A percentile compares a stretch with the other conserved stretches of the same genome.
These are phyloP conservation scores for Porphyrio hochstetteri DNA, from an alignment of 2,113 vertebrate genomes.

Conservation along the genomic window DNA sequence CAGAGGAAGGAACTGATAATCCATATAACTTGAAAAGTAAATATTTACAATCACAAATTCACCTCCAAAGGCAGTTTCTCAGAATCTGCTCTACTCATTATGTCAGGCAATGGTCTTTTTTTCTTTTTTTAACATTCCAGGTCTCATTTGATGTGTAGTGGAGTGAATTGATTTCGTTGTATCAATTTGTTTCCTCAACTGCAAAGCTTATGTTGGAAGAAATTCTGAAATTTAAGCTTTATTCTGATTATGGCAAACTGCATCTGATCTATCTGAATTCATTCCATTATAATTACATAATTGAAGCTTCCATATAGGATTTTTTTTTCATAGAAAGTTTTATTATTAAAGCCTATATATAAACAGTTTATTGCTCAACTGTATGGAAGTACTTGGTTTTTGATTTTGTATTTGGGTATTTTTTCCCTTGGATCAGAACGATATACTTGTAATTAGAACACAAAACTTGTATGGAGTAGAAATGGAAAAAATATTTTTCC, in stretches of 20 bases:
- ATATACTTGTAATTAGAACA: not conserved
- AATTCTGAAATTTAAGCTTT: not conserved
- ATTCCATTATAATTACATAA: not conserved
- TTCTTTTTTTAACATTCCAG: not conserved
- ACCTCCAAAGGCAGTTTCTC: not conserved
- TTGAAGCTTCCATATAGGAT: not conserved
- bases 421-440: not conserved
- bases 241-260: not conserved
- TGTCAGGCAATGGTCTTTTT: not conserved
- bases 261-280: not conserved
- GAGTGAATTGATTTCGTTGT: not conserved
- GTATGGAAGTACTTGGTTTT: fast-evolving
- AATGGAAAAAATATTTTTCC: not conserved
- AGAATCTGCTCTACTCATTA: not conserved
- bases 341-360: not conserved
- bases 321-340: not conserved
- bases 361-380: not conserved
- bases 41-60: not conserved
- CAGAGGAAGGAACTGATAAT: not conserved
- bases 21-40: not conserved
- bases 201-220: not conserved
- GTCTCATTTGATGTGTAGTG: not conserved
- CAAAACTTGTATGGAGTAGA: not conserved
- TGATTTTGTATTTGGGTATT: not conserved
- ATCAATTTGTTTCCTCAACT: not conserved